Conservation (phyloP, 1,140 invertebrate genomes). For the Rhynchophorus ferrugineus region DNA sequence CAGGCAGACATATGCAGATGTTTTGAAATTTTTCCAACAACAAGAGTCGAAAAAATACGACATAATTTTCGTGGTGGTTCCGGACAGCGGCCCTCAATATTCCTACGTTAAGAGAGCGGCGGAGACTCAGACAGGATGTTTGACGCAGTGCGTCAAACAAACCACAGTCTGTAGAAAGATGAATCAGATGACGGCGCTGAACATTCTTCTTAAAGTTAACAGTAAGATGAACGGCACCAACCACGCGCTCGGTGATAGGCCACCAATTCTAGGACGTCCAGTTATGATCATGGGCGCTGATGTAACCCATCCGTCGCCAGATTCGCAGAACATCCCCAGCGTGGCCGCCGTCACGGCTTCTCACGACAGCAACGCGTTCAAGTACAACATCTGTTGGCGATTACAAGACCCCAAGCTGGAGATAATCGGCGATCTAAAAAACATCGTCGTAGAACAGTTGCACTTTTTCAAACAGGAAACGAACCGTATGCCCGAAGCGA, state of each 20-base stretch:
- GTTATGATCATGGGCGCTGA: slow-evolving; percentile 59
- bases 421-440: slow-evolving; percentile 66
- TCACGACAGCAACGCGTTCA: slow-evolving; percentile 53
- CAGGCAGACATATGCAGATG: slow-evolving; percentile 6
- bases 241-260: slow-evolving; percentile 48
- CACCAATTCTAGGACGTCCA: slow-evolving; percentile 35
- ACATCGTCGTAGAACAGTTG: slow-evolving; percentile 57
- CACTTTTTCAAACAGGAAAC: slow-evolving; percentile 45
- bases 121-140: slow-evolving; percentile 63
- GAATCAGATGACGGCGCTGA: slow-evolving; percentile 48
- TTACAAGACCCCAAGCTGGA: slow-evolving; percentile 55
- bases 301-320: slow-evolving; percentile 78
- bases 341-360: slow-evolving; percentile 74
- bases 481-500: slow-evolving; percentile 46
- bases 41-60: slow-evolving; percentile 28
- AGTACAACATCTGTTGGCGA: slow-evolving; percentile 62
- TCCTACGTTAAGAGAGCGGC: slow-evolving; percentile 63
- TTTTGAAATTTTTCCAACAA: slow-evolving; percentile 20
- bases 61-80: slow-evolving; percentile 50
- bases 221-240: slow-evolving; percentile 80
- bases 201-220: slow-evolving; percentile 70
- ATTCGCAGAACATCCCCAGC: slow-evolving; percentile 62
- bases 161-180: slow-evolving; percentile 45
- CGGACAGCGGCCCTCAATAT: slow-evolving; percentile 34
- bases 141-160: slow-evolving; percentile 76